These are phyloP conservation scores for Panthera uncia DNA, from an alignment of 2,113 vertebrate genomes.

Conservation along the genomic window DNA sequence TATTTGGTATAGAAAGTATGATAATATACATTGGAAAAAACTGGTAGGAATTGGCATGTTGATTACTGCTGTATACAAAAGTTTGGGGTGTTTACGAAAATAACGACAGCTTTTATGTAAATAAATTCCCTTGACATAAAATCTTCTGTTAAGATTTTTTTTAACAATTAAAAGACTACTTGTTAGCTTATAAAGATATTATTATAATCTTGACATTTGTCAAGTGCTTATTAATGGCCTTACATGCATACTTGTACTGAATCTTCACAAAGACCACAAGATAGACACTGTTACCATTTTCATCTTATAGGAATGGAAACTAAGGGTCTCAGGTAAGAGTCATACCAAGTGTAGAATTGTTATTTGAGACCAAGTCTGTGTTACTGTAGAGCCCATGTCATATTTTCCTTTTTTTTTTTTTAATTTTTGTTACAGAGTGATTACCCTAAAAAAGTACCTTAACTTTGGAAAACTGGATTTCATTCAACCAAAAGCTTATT, in stretches of 20 bases:
- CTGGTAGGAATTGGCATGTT: not conserved
- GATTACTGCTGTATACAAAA: not conserved
- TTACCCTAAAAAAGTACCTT: not conserved
- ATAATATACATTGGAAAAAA: conserved; percentile 34
- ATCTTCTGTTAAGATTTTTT: not conserved
- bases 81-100: not conserved
- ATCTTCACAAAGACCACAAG: not conserved
- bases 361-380: not conserved
- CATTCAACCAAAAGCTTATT: not conserved
- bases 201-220: not conserved
- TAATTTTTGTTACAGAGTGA: not conserved
- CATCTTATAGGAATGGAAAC: not conserved
- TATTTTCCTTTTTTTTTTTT: not conserved
- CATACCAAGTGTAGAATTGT: not conserved
- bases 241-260: not conserved
- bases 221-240: not conserved
- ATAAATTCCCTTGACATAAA: not conserved
- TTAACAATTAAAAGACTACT: not conserved
- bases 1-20: not conserved
- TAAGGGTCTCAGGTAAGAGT: not conserved
- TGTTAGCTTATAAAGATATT: not conserved
- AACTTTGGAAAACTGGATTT: not conserved
- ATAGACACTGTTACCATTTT: not conserved
- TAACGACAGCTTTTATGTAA: not conserved
- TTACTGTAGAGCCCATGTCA: not conserved